Evolutionary conservation across 2,113 vertebrate genomes (phyloP).

Genomic region (Xerus inauris): DNA sequence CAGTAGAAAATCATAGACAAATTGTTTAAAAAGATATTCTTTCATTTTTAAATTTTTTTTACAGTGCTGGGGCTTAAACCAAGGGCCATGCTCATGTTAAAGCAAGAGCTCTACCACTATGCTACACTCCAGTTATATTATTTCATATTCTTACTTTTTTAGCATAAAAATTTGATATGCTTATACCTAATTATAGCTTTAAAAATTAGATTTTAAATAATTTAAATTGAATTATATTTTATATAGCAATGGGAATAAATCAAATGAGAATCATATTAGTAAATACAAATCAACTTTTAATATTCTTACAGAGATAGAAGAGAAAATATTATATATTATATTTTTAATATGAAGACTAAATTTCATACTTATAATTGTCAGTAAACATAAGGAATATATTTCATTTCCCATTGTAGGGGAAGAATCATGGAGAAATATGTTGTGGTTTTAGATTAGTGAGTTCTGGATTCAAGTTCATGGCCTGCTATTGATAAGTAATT

Average conservation of each 20-base stretch:
- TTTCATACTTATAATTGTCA: not conserved
- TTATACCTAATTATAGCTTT: not conserved
- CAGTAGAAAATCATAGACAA: not conserved
- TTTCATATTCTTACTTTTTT: not conserved
- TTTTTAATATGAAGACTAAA: not conserved
- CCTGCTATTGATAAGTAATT: not conserved
- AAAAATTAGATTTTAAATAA: constrained; percentile 39
- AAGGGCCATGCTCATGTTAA: not conserved
- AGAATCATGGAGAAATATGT: not conserved
- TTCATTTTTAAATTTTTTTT: not conserved
- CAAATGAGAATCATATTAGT: not conserved
- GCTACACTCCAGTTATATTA: not conserved
- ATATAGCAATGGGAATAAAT: not conserved
- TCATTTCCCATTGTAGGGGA: not conserved
- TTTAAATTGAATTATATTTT: not conserved
- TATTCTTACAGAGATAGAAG: not conserved
- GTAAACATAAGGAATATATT: not conserved
- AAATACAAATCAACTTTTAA: not conserved
- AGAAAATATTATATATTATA: not conserved
- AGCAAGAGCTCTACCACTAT: not conserved
- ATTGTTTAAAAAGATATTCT: not conserved
- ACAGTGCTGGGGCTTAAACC: not conserved
- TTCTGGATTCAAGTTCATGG: constrained; percentile 1
- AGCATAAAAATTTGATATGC: not conserved
- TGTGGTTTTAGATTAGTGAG: not conserved